Evolutionary conservation across 2,797 vertebrate genomes (phyloP), one percentile per base, ranked within the genome.

Genomic region (Bufotes viridis): DNA sequence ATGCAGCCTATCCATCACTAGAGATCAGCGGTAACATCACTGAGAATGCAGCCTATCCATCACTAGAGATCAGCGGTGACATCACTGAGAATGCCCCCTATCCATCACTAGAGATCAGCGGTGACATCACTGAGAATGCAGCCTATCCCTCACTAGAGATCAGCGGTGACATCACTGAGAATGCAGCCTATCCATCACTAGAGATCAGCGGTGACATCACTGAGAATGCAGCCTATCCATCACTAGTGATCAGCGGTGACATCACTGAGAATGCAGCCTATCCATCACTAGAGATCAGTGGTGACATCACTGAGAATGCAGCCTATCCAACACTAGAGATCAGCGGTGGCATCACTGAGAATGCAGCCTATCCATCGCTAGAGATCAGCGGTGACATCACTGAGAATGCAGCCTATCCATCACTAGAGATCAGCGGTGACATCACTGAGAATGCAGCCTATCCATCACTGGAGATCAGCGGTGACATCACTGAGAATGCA

Each of bases 191-290:
- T 74, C 65, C 70, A 10, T 74, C 34, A 74, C 70, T 74, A 74
- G 34, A 74, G 17, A 34, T 34, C 34, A 74, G 34, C 70, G 7
- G 65, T 69, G 70, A 42, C 70, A 49, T 74, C 70, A 74, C 70
- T 49, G 70, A 74, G 70, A 74, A 74, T 49, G 12, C 34, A 20
- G 17, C 70, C 70, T 49, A 74, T 74, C 65, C 69, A 42, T 72
- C 29, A 72, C 69, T 72, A 72, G 69, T 42, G 26, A 34, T 34
- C 34, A 72, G 14, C 29, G 11, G 22, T 65, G 69, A 34, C 69
- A 72, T 72, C 55, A 80, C 26, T 80, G 51, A 60, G 78, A 80
- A 80, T 26, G 15, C 51, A 55, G 51, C 22, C 76, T 42, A 72
- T 72, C 63, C 69, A 42, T 72, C 29, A 72, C 69, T 72, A 72